phyloP scores from a whole-genome alignment of 1,140 invertebrate genomes.

The Nixonia krombeini region DNA sequence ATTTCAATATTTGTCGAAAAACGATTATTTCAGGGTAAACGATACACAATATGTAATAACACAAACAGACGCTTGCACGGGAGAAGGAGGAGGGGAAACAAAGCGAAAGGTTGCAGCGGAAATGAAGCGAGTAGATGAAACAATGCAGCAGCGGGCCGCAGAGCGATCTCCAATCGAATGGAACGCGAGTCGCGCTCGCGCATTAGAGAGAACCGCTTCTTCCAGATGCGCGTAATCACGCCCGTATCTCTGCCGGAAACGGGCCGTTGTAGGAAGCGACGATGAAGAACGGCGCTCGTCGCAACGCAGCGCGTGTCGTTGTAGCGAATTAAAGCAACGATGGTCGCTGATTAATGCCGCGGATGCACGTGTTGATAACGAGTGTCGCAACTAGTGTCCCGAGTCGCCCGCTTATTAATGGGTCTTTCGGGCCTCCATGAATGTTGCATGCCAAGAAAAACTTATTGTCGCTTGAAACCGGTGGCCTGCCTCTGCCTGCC shows the following conservation, averaged over 20 bases:
- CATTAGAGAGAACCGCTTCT: constrained; percentile 46
- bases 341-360: constrained; percentile 56
- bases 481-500: constrained; percentile 6
- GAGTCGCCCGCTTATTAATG: constrained; percentile 38
- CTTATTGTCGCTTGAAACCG: constrained; percentile 25
- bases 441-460: constrained; percentile 32
- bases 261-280: constrained; percentile 31
- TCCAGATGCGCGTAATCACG: constrained; percentile 45
- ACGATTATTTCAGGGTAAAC: no score
- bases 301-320: constrained; percentile 44
- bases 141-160: constrained; percentile 39
- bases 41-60: no score
- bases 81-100: no score
- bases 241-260: constrained; percentile 32
- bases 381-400: constrained; percentile 50
- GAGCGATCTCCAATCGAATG: constrained; percentile 39
- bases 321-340: constrained; percentile 51
- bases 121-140: constrained; percentile 41
- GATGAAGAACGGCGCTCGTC: constrained; percentile 27
- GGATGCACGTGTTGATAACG: constrained; percentile 46
- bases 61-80: no score
- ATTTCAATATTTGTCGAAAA: no score
- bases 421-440: constrained; percentile 23
- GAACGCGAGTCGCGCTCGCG: constrained; percentile 37
- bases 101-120: constrained; percentile 41